Evolutionary conservation across 2,797 vertebrate species (phyloP), one percentile per base, ranked within the genome.

Genomic region (Acanthornis magna): DNA sequence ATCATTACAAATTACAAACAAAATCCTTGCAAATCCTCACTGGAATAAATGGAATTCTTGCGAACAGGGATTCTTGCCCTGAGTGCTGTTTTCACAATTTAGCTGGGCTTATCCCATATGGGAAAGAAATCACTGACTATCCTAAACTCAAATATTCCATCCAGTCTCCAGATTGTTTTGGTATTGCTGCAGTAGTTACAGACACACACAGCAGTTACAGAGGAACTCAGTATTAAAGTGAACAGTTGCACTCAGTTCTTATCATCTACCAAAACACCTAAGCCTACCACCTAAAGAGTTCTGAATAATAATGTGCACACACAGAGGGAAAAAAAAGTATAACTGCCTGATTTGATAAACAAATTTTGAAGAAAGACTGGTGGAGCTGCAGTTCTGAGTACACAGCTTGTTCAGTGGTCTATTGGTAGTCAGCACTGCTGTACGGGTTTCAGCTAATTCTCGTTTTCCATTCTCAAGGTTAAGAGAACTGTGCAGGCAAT

Each of bases 361-460:
- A 95, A 89, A 93, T 92, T 91, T 73, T 88, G 48, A 91, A 88
- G 48, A 81, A 58, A 76, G 51, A 53, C 50, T 3, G 5, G 51
- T 32, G 25, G 45, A 92, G 47, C 30, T 66, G 45, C 74, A 92
- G 73, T 82, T 83, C 55, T 82, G 66, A 70, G 48, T 50, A 85
- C 0, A 2, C 16, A 15, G 65, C 50, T 89, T 91, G 38, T 88
- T 93, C 77, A 93, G 32, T 91, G 71, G 67, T 70, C 85, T 91
- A 7, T 17, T 71, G 38, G 54, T 76, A 95, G 75, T 65, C 67
- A 71, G 51, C 34, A 66, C 23, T 57, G 66, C 70, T 51, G 80
- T 86, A 50, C 66, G 91, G 53, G 65, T 94, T 95, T 88, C 67
- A 96, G 84, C 89, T 70, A 89, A 88, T 83, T 96, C 93, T 93